Evolutionary conservation across 2,888 invertebrate genomes (phyloP).

Genomic region (Calameuta pallipes): DNA sequence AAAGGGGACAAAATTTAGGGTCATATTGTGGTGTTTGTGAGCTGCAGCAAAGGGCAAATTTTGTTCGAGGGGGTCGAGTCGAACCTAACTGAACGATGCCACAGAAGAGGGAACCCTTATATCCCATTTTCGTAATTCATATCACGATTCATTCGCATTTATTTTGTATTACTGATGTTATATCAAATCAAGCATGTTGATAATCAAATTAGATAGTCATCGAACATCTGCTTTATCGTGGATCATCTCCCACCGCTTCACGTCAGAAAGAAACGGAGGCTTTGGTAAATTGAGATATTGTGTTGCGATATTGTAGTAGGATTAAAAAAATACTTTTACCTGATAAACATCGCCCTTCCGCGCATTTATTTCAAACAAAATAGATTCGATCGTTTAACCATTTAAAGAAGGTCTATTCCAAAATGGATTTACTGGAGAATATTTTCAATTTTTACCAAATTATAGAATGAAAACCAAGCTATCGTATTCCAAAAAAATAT

Average conservation of each 20-base stretch:
- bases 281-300: constrained; percentile 47
- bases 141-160: constrained; percentile 23
- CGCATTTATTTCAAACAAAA: not conserved
- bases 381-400: not conserved
- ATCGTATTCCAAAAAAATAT: too few relatives aligned
- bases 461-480: too few relatives aligned
- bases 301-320: constrained; percentile 7
- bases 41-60: too few relatives aligned
- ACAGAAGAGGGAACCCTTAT: not conserved
- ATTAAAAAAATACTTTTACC: not conserved
- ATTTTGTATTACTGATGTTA: constrained; percentile 1
- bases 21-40: not conserved
- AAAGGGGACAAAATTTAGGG: not conserved
- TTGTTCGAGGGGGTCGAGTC: not conserved
- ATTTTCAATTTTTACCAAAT: too few relatives aligned
- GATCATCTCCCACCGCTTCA: constrained; percentile 16
- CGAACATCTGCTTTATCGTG: constrained; percentile 45
- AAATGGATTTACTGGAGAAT: too few relatives aligned
- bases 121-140: not conserved
- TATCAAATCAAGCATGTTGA: constrained; percentile 14
- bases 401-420: too few relatives aligned
- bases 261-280: constrained; percentile 24
- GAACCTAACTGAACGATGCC: not conserved
- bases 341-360: not conserved
- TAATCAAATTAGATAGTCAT: constrained; percentile 26